Evolutionary conservation across 2,113 vertebrate species (phyloP).

Genomic region (Cranoglanis bouderius): DNA sequence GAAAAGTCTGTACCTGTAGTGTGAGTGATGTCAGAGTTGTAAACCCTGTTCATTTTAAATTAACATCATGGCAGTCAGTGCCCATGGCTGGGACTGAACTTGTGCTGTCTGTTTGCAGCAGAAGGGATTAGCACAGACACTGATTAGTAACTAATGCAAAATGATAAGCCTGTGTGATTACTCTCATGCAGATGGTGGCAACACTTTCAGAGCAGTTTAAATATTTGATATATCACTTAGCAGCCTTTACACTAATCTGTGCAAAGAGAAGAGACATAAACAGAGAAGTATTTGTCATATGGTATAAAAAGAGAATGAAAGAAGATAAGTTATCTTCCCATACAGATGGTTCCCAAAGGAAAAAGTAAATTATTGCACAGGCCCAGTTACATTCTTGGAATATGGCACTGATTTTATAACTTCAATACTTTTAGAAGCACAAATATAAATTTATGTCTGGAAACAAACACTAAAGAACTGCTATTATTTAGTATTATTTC

Average conservation of each 20-base stretch:
- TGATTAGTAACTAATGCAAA: constrained; percentile 55
- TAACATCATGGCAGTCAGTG: constrained; percentile 11
- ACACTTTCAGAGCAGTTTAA: constrained; percentile 23
- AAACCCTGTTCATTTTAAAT: constrained; percentile 30
- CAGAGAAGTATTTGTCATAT: neutral
- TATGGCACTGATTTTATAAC: neutral
- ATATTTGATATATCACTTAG: neutral
- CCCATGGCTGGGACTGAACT: neutral
- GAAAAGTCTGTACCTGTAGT: neutral
- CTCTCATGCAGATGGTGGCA: constrained; percentile 10
- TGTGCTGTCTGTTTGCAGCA: constrained; percentile 24
- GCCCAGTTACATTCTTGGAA: neutral
- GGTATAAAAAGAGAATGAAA: neutral
- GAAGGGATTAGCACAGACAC: constrained; percentile 26
- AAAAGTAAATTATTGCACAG: neutral
- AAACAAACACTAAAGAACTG: neutral
- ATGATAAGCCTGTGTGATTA: constrained; percentile 35
- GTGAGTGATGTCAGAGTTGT: neutral
- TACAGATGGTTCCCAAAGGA: constrained; percentile 8
- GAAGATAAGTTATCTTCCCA: neutral
- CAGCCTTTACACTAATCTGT: neutral
- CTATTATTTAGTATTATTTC: neutral
- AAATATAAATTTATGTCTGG: no score
- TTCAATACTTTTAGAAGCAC: neutral
- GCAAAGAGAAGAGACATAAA: neutral